phyloP scores from a whole-genome alignment of 2,797 vertebrate species.

The Leucoraja ocellata region DNA sequence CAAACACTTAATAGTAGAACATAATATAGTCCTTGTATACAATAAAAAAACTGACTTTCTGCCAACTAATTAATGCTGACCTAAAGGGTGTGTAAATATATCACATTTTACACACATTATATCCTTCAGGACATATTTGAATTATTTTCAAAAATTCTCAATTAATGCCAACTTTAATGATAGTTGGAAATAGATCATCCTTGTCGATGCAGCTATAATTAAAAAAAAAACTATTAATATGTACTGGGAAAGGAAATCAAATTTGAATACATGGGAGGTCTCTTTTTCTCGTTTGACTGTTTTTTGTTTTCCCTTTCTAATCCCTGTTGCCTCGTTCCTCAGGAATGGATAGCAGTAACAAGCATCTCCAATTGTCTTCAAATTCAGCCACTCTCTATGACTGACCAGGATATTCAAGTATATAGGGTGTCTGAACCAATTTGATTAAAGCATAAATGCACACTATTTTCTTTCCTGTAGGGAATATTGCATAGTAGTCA shows the following conservation, averaged over 20 bases:
- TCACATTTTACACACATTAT: background rate
- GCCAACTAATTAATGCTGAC: background rate
- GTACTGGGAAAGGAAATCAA: background rate
- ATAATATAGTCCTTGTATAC: background rate
- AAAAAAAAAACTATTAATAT: background rate
- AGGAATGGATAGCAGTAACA: background rate
- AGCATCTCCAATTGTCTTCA: background rate
- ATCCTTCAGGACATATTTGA: background rate
- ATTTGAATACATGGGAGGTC: background rate
- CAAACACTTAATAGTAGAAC: background rate
- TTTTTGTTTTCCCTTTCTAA: background rate
- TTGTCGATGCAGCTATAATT: background rate
- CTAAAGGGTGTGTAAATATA: background rate
- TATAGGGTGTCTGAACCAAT: background rate
- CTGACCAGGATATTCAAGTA: background rate
- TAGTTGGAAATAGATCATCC: background rate
- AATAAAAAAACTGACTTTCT: background rate
- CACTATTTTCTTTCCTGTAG: background rate
- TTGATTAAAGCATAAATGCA: background rate
- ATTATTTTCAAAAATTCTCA: background rate
- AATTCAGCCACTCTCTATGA: background rate
- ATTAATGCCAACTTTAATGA: background rate
- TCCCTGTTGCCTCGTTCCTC: background rate
- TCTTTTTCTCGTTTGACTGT: background rate
- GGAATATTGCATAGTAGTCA: background rate